These are phyloP conservation scores for Bruchidius siliquastri DNA, from an alignment of 2,888 invertebrate genomes.

Conservation along the genomic window DNA sequence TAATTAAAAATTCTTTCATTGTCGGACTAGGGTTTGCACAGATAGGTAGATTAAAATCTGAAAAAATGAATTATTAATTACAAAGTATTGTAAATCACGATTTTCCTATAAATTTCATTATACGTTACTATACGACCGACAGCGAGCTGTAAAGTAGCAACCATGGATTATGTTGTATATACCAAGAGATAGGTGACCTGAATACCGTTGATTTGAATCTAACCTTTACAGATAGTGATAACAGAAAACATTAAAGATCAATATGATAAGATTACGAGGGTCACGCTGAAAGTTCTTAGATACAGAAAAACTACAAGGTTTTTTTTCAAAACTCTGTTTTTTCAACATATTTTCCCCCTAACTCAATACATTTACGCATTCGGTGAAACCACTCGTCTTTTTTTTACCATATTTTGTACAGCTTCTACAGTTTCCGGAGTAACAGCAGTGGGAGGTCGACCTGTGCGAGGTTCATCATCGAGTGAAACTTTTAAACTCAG, in stretches of 20 bases:
- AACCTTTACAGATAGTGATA: not conserved
- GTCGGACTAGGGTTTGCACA: not conserved
- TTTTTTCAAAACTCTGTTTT: too few relatives aligned
- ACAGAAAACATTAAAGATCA: not conserved
- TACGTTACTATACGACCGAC: not conserved
- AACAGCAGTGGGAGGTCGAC: too few relatives aligned
- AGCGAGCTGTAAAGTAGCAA: not conserved
- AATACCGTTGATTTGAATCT: not conserved
- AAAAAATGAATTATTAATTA: not conserved
- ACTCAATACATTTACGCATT: too few relatives aligned
- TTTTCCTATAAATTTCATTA: not conserved
- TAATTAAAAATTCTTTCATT: not conserved
- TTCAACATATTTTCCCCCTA: too few relatives aligned
- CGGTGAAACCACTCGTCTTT: too few relatives aligned
- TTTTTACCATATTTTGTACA: too few relatives aligned
- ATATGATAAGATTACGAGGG: too few relatives aligned
- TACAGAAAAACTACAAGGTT: too few relatives aligned
- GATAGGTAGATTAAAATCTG: not conserved
- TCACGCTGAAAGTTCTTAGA: too few relatives aligned
- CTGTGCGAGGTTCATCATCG: too few relatives aligned
- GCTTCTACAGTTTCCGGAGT: too few relatives aligned
- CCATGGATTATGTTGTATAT: not conserved
- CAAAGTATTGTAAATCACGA: not conserved
- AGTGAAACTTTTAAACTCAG: too few relatives aligned
- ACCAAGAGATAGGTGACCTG: not conserved